phyloP scores from a whole-genome alignment of 2,888 invertebrate genomes.

The Reticulitermes lucifugus region DNA sequence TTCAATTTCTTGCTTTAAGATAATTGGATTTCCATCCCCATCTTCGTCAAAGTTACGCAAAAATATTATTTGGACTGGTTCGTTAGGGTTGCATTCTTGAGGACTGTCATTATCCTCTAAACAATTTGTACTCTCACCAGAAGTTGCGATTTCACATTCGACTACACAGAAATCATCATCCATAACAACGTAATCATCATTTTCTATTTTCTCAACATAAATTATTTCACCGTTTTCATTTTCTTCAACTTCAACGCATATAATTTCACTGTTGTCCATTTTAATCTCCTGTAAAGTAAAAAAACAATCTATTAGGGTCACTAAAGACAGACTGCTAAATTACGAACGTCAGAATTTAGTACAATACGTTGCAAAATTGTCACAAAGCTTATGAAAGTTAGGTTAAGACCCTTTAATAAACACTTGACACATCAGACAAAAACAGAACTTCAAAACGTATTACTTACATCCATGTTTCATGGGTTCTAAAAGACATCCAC shows the following conservation, averaged over 20 bases:
- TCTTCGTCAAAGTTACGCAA: constrained; percentile 12
- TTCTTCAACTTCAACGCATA: constrained; percentile 34
- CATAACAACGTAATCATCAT: background rate
- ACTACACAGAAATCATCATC: constrained; percentile 29
- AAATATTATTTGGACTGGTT: constrained; percentile 26
- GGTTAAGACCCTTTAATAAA: too few species aligned
- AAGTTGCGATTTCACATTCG: constrained; percentile 36
- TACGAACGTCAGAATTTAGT: too few species aligned
- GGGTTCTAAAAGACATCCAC: too few species aligned
- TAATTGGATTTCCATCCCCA: constrained; percentile 9
- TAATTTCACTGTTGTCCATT: constrained; percentile 15
- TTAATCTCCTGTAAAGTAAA: constrained; percentile 11
- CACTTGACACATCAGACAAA: too few species aligned
- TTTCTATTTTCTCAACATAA: constrained; percentile 29
- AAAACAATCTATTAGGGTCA: too few species aligned
- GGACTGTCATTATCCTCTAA: background rate
- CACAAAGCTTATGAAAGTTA: too few species aligned
- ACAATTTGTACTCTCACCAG: background rate
- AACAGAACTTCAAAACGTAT: too few species aligned
- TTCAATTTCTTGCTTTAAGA: background rate
- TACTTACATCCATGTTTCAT: too few species aligned
- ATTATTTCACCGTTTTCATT: constrained; percentile 34
- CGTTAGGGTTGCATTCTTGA: background rate
- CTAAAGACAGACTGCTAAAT: too few species aligned
- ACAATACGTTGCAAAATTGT: too few species aligned